These are phyloP conservation scores for Riparia riparia DNA, from an alignment of 2,113 vertebrate species.

Conservation along the genomic window DNA sequence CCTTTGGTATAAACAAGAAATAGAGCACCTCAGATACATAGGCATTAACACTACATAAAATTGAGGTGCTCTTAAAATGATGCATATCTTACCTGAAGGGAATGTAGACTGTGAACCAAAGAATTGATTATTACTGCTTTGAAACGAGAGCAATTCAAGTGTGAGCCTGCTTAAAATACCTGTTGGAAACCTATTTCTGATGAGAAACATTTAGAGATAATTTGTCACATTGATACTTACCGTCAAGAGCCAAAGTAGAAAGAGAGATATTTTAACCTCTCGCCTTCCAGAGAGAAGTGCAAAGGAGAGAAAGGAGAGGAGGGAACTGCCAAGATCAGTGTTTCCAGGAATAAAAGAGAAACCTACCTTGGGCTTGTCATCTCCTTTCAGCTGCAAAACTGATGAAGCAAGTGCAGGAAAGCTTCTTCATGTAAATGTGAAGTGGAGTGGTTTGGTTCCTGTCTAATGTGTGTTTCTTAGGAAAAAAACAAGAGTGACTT, in stretches of 20 bases:
- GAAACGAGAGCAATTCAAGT: constrained; percentile 38
- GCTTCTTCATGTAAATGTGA: neutral
- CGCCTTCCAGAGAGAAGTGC: neutral
- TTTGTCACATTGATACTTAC: constrained; percentile 20
- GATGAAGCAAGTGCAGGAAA: neutral
- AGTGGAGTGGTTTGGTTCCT: neutral
- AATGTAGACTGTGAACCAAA: neutral
- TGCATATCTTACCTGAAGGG: neutral
- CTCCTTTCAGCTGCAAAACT: constrained; percentile 8
- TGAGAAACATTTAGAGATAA: neutral
- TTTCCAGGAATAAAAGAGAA: neutral
- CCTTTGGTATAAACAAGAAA: neutral
- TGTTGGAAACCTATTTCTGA: constrained; percentile 16
- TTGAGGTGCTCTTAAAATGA: neutral
- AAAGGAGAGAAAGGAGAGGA: neutral
- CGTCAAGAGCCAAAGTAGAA: neutral
- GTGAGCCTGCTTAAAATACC: constrained; percentile 31
- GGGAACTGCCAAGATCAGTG: neutral
- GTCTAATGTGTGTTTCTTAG: neutral
- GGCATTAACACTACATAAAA: neutral
- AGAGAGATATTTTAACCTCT: constrained; percentile 13
- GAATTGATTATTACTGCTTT: constrained; percentile 39
- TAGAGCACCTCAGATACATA: neutral
- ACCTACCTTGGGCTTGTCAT: neutral
- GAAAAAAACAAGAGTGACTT: neutral